These are phyloP conservation scores for Eubasilissa splendida DNA, from an alignment of 2,888 invertebrate species.

Conservation along the genomic window DNA sequence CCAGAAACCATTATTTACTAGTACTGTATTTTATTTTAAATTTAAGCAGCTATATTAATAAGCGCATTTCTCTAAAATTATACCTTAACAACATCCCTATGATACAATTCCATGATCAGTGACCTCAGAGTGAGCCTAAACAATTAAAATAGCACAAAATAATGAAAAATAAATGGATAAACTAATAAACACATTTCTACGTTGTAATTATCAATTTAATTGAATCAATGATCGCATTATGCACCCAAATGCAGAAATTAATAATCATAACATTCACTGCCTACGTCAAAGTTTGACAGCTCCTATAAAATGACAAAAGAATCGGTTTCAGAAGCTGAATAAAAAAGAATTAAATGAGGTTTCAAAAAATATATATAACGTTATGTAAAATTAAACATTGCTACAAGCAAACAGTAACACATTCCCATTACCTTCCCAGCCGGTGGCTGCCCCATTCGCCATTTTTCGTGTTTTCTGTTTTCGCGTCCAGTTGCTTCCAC, in stretches of 20 bases:
- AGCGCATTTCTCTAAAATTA: no score
- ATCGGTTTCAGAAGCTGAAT: not conserved
- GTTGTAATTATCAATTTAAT: not conserved
- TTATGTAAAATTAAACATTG: not conserved
- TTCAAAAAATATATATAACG: not conserved
- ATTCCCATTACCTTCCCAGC: conserved; percentile 54
- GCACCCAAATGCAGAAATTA: not conserved
- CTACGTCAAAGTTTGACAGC: conserved; percentile 46
- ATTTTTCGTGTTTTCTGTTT: conserved; percentile 41
- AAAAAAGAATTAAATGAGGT: not conserved
- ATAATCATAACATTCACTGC: conserved; percentile 27
- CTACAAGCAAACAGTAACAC: not conserved
- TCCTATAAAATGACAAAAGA: conserved; percentile 10
- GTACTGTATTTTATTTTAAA: no score
- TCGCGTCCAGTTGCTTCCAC: no score
- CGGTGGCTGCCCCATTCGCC: conserved; percentile 50
- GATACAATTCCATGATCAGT: not conserved
- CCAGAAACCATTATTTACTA: no score
- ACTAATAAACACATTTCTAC: not conserved
- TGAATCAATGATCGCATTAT: conserved; percentile 1
- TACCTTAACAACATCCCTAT: not conserved
- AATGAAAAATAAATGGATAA: not conserved
- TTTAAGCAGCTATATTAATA: no score
- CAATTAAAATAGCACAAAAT: not conserved
- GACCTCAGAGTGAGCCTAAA: not conserved